Conservation (phyloP, 2,888 invertebrate genomes). For the Choristoneura rosaceana region DNA sequence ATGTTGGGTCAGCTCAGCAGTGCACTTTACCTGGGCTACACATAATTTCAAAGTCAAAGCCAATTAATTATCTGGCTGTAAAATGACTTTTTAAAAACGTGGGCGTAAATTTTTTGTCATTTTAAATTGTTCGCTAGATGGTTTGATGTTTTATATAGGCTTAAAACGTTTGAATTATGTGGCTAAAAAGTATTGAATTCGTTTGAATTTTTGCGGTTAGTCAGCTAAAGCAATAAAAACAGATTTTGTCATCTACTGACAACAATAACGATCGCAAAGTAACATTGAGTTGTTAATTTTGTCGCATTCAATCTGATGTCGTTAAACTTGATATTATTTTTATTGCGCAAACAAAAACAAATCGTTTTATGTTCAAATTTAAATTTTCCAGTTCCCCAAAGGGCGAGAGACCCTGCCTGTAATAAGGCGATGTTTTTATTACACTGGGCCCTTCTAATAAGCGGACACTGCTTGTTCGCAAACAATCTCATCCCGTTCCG, state of each 20-base stretch:
- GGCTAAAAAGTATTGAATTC: not conserved
- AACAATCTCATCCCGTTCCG: conserved; percentile 75
- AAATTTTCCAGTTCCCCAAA: conserved; percentile 70
- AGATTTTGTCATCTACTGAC: not conserved
- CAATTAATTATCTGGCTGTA: not conserved
- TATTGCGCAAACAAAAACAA: conserved; percentile 74
- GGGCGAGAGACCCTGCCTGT: conserved; percentile 61
- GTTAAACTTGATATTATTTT: conserved; percentile 74
- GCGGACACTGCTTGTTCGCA: conserved; percentile 79
- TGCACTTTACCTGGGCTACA: not conserved
- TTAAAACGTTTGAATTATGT: not conserved
- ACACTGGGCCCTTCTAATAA: conserved; percentile 77
- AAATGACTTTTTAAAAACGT: not conserved
- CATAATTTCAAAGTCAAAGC: not conserved
- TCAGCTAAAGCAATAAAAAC: too few relatives aligned
- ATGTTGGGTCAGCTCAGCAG: not conserved
- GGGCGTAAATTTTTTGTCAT: not conserved
- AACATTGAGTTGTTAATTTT: conserved; percentile 24
- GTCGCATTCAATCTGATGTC: conserved; percentile 59
- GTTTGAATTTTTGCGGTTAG: too few relatives aligned
- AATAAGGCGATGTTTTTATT: conserved; percentile 82
- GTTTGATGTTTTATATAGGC: not conserved
- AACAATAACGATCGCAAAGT: conserved; percentile 3
- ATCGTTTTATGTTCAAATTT: conserved; percentile 77
- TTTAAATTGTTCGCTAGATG: not conserved